These are phyloP conservation scores for Clarias macrocephalus DNA, from an alignment of 2,113 vertebrate genomes.

Conservation along the genomic window DNA sequence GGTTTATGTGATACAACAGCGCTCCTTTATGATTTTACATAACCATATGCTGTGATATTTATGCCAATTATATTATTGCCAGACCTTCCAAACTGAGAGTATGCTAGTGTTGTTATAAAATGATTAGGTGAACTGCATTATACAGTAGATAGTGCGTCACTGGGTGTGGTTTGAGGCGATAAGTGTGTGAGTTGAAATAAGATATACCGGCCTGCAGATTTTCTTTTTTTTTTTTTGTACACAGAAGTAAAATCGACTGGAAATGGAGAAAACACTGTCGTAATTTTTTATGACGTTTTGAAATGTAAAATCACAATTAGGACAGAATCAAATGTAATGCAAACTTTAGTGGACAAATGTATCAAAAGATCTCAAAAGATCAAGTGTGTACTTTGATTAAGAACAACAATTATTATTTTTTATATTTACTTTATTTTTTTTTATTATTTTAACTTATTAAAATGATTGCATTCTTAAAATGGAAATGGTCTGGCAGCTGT, in stretches of 20 bases:
- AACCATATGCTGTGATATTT: too few relatives aligned
- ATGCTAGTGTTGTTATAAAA: background rate
- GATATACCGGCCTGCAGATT: background rate
- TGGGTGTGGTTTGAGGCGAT: background rate
- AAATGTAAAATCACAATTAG: background rate
- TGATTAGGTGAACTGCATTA: background rate
- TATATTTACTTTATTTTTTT: too few relatives aligned
- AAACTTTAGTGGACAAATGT: too few relatives aligned
- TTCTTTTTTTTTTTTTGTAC: background rate
- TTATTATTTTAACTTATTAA: background rate
- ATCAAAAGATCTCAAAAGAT: background rate
- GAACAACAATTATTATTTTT: too few relatives aligned
- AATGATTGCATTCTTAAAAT: background rate
- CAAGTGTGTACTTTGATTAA: background rate
- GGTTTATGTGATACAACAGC: background rate
- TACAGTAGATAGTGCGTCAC: too few relatives aligned
- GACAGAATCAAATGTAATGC: background rate
- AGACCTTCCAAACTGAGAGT: background rate
- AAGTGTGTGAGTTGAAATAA: background rate
- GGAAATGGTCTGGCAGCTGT: background rate
- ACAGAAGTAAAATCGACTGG: background rate
- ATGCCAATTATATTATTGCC: background rate
- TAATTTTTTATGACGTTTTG: background rate
- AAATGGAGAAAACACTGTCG: background rate
- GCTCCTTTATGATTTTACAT: background rate